These are phyloP conservation scores for Tenthredo distinguenda DNA, from an alignment of 2,888 invertebrate genomes.

Conservation along the genomic window DNA sequence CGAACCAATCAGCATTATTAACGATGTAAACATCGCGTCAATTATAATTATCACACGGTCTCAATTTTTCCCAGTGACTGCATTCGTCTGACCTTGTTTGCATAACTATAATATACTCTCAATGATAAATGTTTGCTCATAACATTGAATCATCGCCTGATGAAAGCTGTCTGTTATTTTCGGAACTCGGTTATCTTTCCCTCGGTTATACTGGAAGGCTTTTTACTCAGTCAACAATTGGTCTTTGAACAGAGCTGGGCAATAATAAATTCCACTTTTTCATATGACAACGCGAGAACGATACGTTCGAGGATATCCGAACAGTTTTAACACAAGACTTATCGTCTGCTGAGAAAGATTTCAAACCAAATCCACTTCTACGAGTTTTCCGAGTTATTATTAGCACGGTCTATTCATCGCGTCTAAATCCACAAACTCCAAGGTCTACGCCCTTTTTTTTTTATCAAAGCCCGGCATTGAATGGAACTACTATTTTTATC, in stretches of 20 bases:
- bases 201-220: not conserved
- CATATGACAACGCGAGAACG: not conserved
- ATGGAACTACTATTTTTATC: not conserved
- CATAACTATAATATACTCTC: not conserved
- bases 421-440: not conserved
- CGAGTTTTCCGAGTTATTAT: not conserved
- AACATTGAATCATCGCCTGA: not conserved
- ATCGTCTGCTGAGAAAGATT: not conserved
- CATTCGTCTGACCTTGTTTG: constrained; percentile 18
- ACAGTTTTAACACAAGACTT: not conserved
- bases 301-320: not conserved
- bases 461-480: not conserved
- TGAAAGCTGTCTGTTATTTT: not conserved
- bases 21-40: not conserved
- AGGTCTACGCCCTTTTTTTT: not conserved
- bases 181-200: not conserved
- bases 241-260: not conserved
- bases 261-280: not conserved
- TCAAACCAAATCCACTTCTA: not conserved
- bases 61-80: not conserved
- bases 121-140: not conserved
- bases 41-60: constrained; percentile 3
- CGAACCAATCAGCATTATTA: not conserved
- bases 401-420: not conserved
- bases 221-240: not conserved